Evolutionary conservation across 2,113 vertebrate species (phyloP), one percentile per base, ranked within the genome.

Genomic region (Melanostigma gelatinosum): DNA sequence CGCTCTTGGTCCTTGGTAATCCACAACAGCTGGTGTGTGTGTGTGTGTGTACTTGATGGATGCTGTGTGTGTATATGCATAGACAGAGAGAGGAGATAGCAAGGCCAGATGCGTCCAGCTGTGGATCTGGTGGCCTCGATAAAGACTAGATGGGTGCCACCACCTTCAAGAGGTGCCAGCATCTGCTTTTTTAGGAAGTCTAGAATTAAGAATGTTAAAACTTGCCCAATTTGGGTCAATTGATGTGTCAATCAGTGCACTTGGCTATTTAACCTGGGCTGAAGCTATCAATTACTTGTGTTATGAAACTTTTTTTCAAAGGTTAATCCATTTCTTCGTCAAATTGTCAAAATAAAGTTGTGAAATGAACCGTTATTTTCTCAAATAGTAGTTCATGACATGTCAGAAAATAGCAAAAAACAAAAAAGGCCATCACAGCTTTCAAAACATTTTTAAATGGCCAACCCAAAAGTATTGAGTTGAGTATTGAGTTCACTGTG

Each of bases 101-200:
- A 50, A 20, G 77, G 89, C 87, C 93, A 94, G 92, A 93, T 95
- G 94, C 85, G 93, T 90, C 83, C 93, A 93, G 92, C 85, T 93
- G 92, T 79, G 80, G 84, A 85, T 92, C 88, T 90, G 92, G 79
- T 93, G 94, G 84, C 93, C 93, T 92, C 95, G 90, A 94, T 94
- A 94, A 94, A 91, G 80, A 76, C 85, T 71, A 74, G 79, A 89
- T 91, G 89, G 83, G 88, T 82, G 88, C 87, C 86, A 88, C 87
- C 83, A 75, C 85, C 85, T 88, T 91, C 87, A 91, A 85, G 78
- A 87, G 84, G 78, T 89, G 87, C 92, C 91, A 93, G 87, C 11
- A 42, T 10, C 66, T 68, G 12, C 11, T 67, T 75, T 66, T 68
- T 52, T 6, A 72, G 70, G 10, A 77, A 81, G 50, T 81, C 10